A percentile compares a stretch with the other conserved stretches of the same genome.
These are phyloP conservation scores for Melanotaenia nigrans DNA, from an alignment of 2,797 vertebrate species.

Conservation along the genomic window DNA sequence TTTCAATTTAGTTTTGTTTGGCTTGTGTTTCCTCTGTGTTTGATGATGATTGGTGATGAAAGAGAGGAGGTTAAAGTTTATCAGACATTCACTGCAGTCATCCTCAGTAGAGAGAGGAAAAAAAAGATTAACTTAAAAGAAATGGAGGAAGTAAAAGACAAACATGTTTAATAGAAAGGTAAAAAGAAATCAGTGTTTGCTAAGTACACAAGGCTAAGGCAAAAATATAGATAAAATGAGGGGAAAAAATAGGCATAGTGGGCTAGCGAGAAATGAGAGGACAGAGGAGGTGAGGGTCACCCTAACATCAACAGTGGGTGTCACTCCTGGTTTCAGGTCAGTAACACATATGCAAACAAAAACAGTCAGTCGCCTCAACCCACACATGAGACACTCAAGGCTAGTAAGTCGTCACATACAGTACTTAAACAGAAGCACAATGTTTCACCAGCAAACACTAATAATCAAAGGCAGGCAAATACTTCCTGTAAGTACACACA, in stretches of 20 bases:
- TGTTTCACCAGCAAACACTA: slow-evolving; percentile 1
- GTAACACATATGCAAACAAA: slow-evolving; percentile 43
- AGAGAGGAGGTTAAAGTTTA: slow-evolving; percentile 58
- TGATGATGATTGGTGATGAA: slow-evolving; percentile 58
- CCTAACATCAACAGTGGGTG: slow-evolving; percentile 47
- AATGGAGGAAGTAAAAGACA: neutral
- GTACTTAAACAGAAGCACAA: slow-evolving; percentile 15
- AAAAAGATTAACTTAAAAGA: neutral
- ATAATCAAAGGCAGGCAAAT: slow-evolving; percentile 11
- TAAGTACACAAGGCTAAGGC: neutral
- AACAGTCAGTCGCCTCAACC: slow-evolving; percentile 24
- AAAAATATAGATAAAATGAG: neutral
- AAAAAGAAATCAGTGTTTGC: no score
- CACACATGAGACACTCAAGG: slow-evolving; percentile 10
- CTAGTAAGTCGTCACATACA: slow-evolving; percentile 10
- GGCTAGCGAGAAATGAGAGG: neutral
- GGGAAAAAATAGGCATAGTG: neutral
- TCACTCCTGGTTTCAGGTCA: slow-evolving; percentile 59
- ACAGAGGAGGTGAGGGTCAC: slow-evolving; percentile 59
- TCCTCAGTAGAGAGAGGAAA: neutral
- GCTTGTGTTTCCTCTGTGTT: slow-evolving; percentile 53
- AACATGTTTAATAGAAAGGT: neutral
- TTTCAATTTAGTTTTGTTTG: slow-evolving; percentile 56
- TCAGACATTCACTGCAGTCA: slow-evolving; percentile 30
- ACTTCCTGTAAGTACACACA: neutral